Percentiles rank a stretch among this genome's conserved stretches.
Conservation (phyloP, 2,888 invertebrate genomes). For the Drosophila limbata region DNA sequence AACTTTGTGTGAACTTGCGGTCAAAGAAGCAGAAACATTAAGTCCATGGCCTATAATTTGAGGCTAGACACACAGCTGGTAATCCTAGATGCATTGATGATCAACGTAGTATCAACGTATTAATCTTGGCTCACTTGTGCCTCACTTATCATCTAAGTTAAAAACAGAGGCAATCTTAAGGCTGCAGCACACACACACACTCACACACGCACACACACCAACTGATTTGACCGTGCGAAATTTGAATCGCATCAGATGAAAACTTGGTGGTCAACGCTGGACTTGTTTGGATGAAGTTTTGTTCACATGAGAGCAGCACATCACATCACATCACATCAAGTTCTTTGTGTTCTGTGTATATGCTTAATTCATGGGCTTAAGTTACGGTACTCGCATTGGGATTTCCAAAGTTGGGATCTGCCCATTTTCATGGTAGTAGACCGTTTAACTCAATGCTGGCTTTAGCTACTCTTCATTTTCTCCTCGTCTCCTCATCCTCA, state of each 20-base stretch:
- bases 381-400: constrained; percentile 68
- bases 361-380: constrained; percentile 65
- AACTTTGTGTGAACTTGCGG: constrained; percentile 6
- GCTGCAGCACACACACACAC: constrained; percentile 5
- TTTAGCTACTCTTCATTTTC: not conserved
- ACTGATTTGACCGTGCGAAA: constrained; percentile 34
- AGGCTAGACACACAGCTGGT: constrained; percentile 5
- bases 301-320: constrained; percentile 41
- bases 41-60: constrained; percentile 17
- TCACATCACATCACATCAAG: constrained; percentile 2
- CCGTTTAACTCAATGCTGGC: constrained; percentile 56
- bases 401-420: constrained; percentile 50
- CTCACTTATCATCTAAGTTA: constrained; percentile 41
- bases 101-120: constrained; percentile 30
- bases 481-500: not conserved
- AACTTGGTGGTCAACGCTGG: constrained; percentile 40
- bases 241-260: constrained; percentile 33
- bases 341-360: constrained; percentile 18
- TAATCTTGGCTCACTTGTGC: constrained; percentile 18
- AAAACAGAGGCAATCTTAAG: constrained; percentile 18
- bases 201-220: not conserved
- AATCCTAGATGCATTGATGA: constrained; percentile 6
- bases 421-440: constrained; percentile 68
- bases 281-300: constrained; percentile 30
- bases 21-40: not conserved